Evolutionary conservation across 2,797 vertebrate genomes (phyloP).

Genomic region (Sebastes oblongus): DNA sequence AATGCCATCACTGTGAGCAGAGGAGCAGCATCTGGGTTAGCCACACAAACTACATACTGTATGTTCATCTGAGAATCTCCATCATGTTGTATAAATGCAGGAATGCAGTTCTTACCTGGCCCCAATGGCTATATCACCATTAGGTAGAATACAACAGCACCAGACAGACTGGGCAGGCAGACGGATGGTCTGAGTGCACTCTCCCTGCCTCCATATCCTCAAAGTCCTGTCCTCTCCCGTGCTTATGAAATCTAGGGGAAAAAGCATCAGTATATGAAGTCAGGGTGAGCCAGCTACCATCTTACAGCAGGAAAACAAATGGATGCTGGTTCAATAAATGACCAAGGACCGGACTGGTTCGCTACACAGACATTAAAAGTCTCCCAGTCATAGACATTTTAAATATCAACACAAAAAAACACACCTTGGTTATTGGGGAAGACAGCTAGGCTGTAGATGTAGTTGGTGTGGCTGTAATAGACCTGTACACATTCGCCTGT

Average conservation of each 20-base stretch:
- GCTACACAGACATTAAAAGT: background rate
- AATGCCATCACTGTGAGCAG: constrained; percentile 87
- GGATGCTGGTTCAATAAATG: background rate
- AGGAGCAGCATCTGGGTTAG: background rate
- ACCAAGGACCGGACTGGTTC: background rate
- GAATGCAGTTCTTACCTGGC: constrained; percentile 85
- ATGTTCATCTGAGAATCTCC: background rate
- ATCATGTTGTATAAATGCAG: background rate
- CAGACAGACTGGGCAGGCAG: constrained; percentile 95
- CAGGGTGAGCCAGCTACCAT: background rate
- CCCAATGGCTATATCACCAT: constrained; percentile 92
- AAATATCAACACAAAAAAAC: constrained; percentile 26
- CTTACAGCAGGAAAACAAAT: background rate
- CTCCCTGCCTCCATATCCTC: constrained; percentile 92
- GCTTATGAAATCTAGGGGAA: constrained; percentile 90
- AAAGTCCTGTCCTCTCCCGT: constrained; percentile 94
- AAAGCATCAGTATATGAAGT: background rate
- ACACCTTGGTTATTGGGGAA: constrained; percentile 92
- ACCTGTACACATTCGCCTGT: constrained; percentile 92
- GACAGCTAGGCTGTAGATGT: constrained; percentile 93
- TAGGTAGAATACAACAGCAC: constrained; percentile 94
- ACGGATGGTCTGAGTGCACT: constrained; percentile 93
- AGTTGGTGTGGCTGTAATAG: constrained; percentile 96
- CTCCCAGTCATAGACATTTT: background rate
- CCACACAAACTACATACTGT: background rate